Evolutionary conservation across 2,888 invertebrate genomes (phyloP).

Genomic region (Elmis aenea): DNA sequence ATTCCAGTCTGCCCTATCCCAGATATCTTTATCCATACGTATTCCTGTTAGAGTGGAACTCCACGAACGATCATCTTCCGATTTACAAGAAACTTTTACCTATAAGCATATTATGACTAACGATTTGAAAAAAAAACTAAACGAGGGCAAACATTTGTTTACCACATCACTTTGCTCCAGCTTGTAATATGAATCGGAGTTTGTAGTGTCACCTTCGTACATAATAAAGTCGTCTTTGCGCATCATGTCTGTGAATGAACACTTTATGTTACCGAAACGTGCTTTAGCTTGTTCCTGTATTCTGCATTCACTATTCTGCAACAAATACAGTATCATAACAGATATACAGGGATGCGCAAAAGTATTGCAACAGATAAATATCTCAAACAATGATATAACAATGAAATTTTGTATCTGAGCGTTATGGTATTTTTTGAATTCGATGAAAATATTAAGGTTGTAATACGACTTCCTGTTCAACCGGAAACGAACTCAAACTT

Average conservation of each 20-base stretch:
- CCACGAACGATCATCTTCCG: slow-evolving; percentile 55
- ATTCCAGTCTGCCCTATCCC: slow-evolving; percentile 48
- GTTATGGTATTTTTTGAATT: too few relatives aligned
- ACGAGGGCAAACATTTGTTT: slow-evolving; percentile 14
- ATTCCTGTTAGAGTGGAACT: slow-evolving; percentile 62
- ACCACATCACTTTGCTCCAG: slow-evolving; percentile 64
- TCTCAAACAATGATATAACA: too few relatives aligned
- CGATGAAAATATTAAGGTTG: too few relatives aligned
- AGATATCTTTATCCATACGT: slow-evolving; percentile 46
- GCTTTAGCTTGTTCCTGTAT: slow-evolving; percentile 50
- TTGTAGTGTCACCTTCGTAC: slow-evolving; percentile 49
- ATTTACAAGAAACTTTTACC: slow-evolving; percentile 62
- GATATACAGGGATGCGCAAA: too few relatives aligned
- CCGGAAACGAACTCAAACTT: too few relatives aligned
- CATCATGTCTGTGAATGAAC: slow-evolving; percentile 65
- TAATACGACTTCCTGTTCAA: too few relatives aligned
- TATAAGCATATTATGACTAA: slow-evolving; percentile 18
- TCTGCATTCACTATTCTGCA: slow-evolving; percentile 47
- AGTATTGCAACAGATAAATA: slow-evolving; percentile 43
- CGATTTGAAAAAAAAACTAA: slow-evolving; percentile 3
- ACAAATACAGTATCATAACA: too few relatives aligned
- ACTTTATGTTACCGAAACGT: slow-evolving; percentile 46
- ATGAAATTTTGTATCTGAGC: too few relatives aligned
- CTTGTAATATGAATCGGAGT: slow-evolving; percentile 55
- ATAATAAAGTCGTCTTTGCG: slow-evolving; percentile 61